A percentile compares a stretch with the other conserved stretches of the same genome.
Conservation (phyloP, 2,888 invertebrate genomes). For the Iphiclides podalirius region DNA sequence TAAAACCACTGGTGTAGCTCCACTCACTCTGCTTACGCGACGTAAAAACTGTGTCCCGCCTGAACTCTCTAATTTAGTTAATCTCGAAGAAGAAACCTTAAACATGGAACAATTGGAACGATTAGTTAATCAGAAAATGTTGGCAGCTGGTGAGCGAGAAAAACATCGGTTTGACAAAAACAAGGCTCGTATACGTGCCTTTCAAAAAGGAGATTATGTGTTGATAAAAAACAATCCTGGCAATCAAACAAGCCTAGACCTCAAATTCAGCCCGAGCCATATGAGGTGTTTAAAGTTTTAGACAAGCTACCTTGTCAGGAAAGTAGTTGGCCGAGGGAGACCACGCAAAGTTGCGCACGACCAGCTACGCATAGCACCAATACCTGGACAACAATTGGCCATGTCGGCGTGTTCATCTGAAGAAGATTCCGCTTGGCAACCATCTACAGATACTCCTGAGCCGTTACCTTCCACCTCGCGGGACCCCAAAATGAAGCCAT, state of each 20-base stretch:
- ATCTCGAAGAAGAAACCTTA: neutral
- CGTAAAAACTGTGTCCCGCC: constrained; percentile 26
- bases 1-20: constrained; percentile 26
- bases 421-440: no score
- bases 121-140: neutral
- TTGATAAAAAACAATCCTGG: constrained; percentile 29
- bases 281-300: constrained; percentile 20
- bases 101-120: neutral
- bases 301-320: constrained; percentile 26
- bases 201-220: constrained; percentile 27
- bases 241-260: constrained; percentile 28
- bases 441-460: no score
- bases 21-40: constrained; percentile 26
- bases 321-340: constrained; percentile 24
- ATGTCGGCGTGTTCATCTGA: no score
- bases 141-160: neutral
- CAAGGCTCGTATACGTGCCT: constrained; percentile 2
- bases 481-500: no score
- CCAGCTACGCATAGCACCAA: no score
- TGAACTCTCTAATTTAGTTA: constrained; percentile 12
- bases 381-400: no score
- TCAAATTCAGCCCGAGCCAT: constrained; percentile 29
- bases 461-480: no score
- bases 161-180: neutral
- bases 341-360: no score